Conservation (phyloP, 2,888 invertebrate genomes). For the Lucinisca nassula region DNA sequence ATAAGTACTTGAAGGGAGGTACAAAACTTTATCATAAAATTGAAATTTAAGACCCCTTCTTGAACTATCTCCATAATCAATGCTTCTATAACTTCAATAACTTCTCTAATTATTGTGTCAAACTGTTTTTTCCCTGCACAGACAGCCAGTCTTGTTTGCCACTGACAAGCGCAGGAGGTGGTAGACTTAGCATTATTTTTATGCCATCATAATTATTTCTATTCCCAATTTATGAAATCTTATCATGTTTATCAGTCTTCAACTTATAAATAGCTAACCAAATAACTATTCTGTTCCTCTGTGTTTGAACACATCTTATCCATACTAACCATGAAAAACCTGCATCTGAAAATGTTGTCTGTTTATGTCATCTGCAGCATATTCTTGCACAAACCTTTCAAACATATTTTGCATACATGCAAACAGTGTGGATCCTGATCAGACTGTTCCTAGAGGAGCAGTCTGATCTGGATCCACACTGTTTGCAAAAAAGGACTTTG, state of each 20-base stretch:
- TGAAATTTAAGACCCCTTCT: neutral
- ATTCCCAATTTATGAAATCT: neutral
- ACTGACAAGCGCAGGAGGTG: neutral
- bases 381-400: too few relatives aligned
- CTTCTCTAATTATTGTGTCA: constrained; percentile 10
- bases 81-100: neutral
- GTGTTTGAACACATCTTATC: too few relatives aligned
- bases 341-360: too few relatives aligned
- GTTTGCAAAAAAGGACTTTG: too few relatives aligned
- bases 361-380: too few relatives aligned
- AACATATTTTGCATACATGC: too few relatives aligned
- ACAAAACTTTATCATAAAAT: constrained; percentile 9
- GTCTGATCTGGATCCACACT: too few relatives aligned
- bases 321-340: too few relatives aligned
- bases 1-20: constrained; percentile 1
- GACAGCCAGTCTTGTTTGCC: neutral
- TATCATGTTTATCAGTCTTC: neutral
- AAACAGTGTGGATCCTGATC: too few relatives aligned
- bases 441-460: too few relatives aligned
- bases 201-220: neutral
- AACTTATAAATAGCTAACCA: neutral
- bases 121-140: neutral
- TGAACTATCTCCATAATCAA: neutral
- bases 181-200: neutral
- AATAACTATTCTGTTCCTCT: neutral